These are phyloP conservation scores for Odontophorus gujanensis DNA, from an alignment of 2,113 vertebrate species.

Conservation along the genomic window DNA sequence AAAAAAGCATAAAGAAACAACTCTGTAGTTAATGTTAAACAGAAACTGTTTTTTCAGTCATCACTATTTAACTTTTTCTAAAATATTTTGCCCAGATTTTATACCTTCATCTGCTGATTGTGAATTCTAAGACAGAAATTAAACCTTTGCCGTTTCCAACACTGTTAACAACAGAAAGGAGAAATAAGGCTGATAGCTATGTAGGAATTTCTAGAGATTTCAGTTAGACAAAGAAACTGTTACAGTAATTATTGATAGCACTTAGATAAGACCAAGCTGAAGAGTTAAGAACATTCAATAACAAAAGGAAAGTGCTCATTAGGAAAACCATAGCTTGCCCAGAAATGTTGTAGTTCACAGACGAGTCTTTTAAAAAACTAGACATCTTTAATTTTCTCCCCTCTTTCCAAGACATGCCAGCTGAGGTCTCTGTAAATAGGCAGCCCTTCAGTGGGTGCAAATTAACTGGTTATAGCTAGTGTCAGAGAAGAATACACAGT, in stretches of 20 bases:
- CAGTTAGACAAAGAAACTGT: background rate
- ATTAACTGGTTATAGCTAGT: background rate
- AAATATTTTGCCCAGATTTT: background rate
- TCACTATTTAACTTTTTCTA: background rate
- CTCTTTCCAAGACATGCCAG: background rate
- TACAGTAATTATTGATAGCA: background rate
- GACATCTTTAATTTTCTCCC: background rate
- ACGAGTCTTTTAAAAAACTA: background rate
- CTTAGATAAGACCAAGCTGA: conserved; percentile 1
- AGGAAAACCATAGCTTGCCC: background rate
- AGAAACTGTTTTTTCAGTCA: background rate
- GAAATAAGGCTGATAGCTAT: background rate
- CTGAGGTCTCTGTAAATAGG: background rate
- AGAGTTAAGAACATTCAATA: background rate
- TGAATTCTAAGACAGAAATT: background rate
- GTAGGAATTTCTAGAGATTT: background rate
- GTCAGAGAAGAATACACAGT: background rate
- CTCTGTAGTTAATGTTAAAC: background rate
- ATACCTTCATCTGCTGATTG: background rate
- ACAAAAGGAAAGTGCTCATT: background rate
- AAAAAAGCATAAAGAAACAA: background rate
- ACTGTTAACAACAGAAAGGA: background rate
- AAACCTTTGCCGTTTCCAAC: background rate
- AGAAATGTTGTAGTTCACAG: background rate
- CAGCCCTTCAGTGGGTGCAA: background rate